phyloP scores from a whole-genome alignment of 2,113 vertebrate genomes.

The Stictonetta naevosa region DNA sequence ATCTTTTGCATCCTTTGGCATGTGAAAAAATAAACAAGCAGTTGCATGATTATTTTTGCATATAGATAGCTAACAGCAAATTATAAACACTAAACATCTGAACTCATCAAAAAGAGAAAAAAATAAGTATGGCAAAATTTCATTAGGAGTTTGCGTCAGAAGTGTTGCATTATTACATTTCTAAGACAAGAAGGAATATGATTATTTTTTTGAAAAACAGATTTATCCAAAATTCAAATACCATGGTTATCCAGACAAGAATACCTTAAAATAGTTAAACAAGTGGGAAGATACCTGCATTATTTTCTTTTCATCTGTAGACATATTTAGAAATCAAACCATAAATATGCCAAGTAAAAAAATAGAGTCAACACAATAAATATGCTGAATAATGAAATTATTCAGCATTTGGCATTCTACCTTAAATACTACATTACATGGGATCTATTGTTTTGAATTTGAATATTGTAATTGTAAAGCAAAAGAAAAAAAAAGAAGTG shows the following conservation, averaged over 20 bases:
- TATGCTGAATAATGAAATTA: neutral
- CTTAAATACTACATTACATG: neutral
- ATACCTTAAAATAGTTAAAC: neutral
- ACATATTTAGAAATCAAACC: neutral
- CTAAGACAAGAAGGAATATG: neutral
- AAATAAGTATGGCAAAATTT: neutral
- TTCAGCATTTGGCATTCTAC: neutral
- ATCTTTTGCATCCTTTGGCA: neutral
- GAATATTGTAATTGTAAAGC: neutral
- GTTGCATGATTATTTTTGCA: neutral
- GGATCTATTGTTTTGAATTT: neutral
- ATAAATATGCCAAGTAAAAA: neutral
- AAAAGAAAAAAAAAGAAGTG: neutral
- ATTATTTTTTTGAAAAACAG: neutral
- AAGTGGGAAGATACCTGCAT: neutral
- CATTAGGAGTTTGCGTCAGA: neutral
- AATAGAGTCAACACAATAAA: neutral
- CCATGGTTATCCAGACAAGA: neutral
- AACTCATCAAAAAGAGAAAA: neutral
- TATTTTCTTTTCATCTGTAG: neutral
- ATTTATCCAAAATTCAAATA: neutral
- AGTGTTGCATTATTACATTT: neutral
- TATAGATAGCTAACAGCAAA: neutral
- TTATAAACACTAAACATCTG: neutral
- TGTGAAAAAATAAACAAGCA: neutral